phyloP scores from a whole-genome alignment of 2,113 vertebrate genomes.

The Formicarius rufipectus region DNA sequence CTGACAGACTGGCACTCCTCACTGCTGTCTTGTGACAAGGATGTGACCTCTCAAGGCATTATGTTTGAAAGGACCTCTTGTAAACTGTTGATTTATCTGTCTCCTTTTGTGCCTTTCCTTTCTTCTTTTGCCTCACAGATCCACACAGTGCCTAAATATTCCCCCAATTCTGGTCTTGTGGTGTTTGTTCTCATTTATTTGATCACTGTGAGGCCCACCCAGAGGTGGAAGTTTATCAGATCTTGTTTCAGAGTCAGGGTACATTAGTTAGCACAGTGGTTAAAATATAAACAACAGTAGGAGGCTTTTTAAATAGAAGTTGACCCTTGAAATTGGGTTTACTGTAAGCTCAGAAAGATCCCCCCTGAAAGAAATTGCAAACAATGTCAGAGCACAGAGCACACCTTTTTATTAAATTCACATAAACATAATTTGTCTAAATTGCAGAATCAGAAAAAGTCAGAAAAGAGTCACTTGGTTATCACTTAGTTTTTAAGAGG shows the following conservation, averaged over 20 bases:
- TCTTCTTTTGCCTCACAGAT: background rate
- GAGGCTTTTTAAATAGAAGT: constrained; percentile 54
- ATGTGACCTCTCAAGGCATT: background rate
- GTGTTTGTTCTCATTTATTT: constrained; percentile 56
- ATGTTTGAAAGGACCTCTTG: background rate
- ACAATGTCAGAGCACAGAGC: background rate
- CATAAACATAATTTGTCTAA: background rate
- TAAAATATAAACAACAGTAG: constrained; percentile 60
- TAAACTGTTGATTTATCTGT: background rate
- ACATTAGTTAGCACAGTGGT: constrained; percentile 58
- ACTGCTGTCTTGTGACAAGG: background rate
- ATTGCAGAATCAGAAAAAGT: background rate
- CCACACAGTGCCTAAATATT: background rate
- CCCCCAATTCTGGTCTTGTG: background rate
- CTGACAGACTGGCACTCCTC: background rate
- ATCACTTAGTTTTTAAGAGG: background rate
- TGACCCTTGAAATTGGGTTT: constrained; percentile 62
- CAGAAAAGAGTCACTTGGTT: background rate
- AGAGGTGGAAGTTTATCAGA: constrained; percentile 54
- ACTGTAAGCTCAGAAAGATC: constrained; percentile 42
- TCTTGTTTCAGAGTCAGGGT: constrained; percentile 48
- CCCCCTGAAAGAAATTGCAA: background rate
- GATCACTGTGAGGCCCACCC: constrained; percentile 3
- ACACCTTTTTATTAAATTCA: background rate
- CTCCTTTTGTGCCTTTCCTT: background rate